Percentiles rank a stretch among this genome's conserved stretches.
These are phyloP conservation scores for Dryas iulia DNA, from an alignment of 1,140 invertebrate genomes.

Conservation along the genomic window DNA sequence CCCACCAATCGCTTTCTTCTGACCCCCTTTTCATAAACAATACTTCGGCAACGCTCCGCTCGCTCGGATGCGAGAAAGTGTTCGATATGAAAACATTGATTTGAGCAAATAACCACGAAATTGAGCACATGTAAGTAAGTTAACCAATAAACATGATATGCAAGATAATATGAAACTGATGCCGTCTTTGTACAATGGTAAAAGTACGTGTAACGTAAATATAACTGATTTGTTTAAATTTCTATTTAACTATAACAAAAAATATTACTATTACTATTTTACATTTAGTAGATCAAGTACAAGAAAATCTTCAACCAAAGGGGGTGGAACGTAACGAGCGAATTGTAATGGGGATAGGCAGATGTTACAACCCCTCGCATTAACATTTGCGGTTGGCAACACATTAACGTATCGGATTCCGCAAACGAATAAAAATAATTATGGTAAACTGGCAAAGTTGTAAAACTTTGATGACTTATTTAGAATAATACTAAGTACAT, in stretches of 20 bases:
- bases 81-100: conserved; percentile 44
- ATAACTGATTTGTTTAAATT: neutral
- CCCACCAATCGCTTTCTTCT: conserved; percentile 72
- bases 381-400: conserved; percentile 24
- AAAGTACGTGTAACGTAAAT: neutral
- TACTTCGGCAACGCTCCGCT: conserved; percentile 62
- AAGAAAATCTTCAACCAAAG: conserved; percentile 1
- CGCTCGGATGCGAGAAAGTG: conserved; percentile 64
- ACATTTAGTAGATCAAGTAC: neutral
- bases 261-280: too few species aligned
- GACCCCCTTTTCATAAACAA: conserved; percentile 78
- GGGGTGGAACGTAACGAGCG: conserved; percentile 31
- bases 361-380: conserved; percentile 32
- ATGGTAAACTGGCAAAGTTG: neutral
- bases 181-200: neutral
- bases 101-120: conserved; percentile 34
- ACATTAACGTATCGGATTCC: conserved; percentile 28
- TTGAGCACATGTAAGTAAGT: conserved; percentile 6
- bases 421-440: conserved; percentile 24
- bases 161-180: neutral
- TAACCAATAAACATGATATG: conserved; percentile 11
- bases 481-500: neutral
- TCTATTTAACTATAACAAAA: too few species aligned
- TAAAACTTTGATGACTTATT: neutral
- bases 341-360: conserved; percentile 33